Percentiles rank a stretch among this genome's conserved stretches.
These are phyloP conservation scores for Trachymyrmex septentrionalis DNA, from an alignment of 1,140 invertebrate genomes.

Conservation along the genomic window DNA sequence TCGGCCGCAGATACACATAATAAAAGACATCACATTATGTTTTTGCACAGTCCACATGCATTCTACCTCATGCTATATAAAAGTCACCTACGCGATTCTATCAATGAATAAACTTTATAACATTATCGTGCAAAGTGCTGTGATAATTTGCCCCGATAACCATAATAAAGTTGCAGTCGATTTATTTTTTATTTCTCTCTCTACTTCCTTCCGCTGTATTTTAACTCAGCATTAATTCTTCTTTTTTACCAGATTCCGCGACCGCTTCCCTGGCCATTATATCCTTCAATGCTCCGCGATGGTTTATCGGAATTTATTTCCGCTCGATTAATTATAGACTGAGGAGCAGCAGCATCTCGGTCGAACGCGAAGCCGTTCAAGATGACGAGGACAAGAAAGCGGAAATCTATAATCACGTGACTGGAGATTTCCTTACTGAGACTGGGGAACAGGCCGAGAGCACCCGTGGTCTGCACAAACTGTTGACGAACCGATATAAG, in stretches of 20 bases:
- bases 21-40: slow-evolving; percentile 2
- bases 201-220: not conserved
- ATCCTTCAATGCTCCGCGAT: not conserved
- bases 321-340: slow-evolving; percentile 85
- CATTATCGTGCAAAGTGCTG: slow-evolving; percentile 54
- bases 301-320: slow-evolving; percentile 37
- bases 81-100: slow-evolving; percentile 44
- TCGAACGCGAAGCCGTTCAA: slow-evolving; percentile 88
- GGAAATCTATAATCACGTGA: slow-evolving; percentile 95
- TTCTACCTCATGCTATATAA: slow-evolving; percentile 33
- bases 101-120: slow-evolving; percentile 66
- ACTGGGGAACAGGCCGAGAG: slow-evolving; percentile 92
- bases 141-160: slow-evolving; percentile 56
- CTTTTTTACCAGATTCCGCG: not conserved
- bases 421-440: slow-evolving; percentile 95
- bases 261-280: slow-evolving; percentile 47
- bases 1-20: not conserved
- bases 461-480: slow-evolving; percentile 91
- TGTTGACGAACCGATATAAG: slow-evolving; percentile 92
- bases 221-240: not conserved
- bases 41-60: slow-evolving; percentile 1
- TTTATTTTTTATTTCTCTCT: not conserved
- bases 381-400: slow-evolving; percentile 93
- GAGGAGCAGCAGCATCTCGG: slow-evolving; percentile 89
- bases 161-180: slow-evolving; percentile 17